A percentile compares a stretch with the other conserved stretches of the same genome.
phyloP scores from a whole-genome alignment of 2,113 vertebrate genomes.

The Rallus limicola region DNA sequence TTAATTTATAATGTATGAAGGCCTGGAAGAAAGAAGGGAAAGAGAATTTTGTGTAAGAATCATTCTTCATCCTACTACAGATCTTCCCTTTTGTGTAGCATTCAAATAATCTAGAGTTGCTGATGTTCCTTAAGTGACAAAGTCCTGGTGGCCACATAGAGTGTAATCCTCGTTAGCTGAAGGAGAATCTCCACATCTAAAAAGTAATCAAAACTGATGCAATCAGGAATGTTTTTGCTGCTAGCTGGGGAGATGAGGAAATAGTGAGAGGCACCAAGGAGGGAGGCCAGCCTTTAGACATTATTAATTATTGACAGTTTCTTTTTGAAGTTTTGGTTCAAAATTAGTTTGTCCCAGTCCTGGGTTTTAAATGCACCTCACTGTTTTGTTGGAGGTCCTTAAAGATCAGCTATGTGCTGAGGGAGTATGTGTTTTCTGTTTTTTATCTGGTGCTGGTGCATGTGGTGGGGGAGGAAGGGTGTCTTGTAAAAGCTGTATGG shows the following conservation, averaged over 20 bases:
- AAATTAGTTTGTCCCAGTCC: background rate
- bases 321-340: background rate
- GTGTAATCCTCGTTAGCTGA: background rate
- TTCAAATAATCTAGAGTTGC: background rate
- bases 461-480: background rate
- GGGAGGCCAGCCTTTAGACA: background rate
- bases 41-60: background rate
- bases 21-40: background rate
- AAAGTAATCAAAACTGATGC: constrained; percentile 52
- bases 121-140: background rate
- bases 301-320: constrained; percentile 32
- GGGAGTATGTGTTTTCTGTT: background rate
- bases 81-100: background rate
- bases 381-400: background rate
- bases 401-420: background rate
- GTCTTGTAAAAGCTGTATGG: background rate
- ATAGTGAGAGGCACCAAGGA: constrained; percentile 35
- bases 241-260: constrained; percentile 23
- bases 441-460: background rate
- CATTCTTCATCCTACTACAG: background rate
- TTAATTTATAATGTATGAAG: background rate
- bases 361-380: background rate
- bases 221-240: constrained; percentile 29
- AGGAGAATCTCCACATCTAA: background rate
- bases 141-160: background rate